These are phyloP conservation scores for Ptilonorhynchus violaceus DNA, from an alignment of 2,113 vertebrate species.

Conservation along the genomic window DNA sequence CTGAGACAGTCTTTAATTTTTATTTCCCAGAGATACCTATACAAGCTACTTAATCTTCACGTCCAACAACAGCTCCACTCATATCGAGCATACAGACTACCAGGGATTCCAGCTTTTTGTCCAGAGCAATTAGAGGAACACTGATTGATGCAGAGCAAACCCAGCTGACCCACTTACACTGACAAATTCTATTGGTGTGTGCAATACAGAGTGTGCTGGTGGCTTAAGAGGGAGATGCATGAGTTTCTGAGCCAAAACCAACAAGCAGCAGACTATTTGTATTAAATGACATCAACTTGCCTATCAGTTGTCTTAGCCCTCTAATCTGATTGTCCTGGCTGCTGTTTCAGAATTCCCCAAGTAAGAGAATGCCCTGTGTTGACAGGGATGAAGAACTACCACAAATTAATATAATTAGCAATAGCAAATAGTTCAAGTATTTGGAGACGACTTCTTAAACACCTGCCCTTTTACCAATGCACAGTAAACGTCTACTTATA, in stretches of 20 bases:
- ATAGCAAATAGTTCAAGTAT: not conserved
- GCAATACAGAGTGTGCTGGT: not conserved
- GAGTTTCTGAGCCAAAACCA: not conserved
- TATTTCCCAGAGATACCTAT: not conserved
- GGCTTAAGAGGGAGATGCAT: not conserved
- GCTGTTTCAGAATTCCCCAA: not conserved
- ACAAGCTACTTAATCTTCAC: not conserved
- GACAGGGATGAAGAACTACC: not conserved
- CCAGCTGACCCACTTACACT: not conserved
- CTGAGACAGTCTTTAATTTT: not conserved
- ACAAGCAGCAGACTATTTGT: accelerated
- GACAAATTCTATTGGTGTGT: not conserved
- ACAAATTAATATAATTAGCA: not conserved
- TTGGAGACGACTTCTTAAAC: not conserved
- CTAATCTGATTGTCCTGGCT: not conserved
- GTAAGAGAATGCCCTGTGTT: not conserved
- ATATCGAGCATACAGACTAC: accelerated
- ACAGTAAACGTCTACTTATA: not conserved
- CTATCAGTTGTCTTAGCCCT: not conserved
- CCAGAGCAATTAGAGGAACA: not conserved
- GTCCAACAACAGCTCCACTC: not conserved
- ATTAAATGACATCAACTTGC: not conserved
- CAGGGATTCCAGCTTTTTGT: not conserved
- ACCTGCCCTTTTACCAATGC: not conserved
- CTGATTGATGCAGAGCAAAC: not conserved